Base-by-base conservation (phyloP, 2,113 vertebrate genomes). In the Ardeotis arabs region DNA sequence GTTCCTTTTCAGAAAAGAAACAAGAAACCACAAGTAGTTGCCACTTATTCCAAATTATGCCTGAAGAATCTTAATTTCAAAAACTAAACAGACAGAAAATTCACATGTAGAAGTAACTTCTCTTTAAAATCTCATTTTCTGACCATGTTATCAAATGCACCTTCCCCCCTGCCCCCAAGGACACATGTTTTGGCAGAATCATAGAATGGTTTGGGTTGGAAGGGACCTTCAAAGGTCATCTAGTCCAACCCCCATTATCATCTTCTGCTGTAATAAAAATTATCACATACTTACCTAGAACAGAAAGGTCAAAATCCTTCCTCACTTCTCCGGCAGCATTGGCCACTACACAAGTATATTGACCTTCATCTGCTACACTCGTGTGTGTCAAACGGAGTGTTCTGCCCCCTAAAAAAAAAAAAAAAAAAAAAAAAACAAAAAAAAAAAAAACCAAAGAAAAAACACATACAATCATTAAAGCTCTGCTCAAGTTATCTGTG, bases 261-360 rank as follows among this genome's bases (percentile, higher is more conserved):
- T 79, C 45, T 13, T 12, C 62, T 82, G 35, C 19, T 50, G 10
- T 27, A n/a, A n/a, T 10, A n/a, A 45, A 91, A 60, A 44, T 18
- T 9, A 75, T 35, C 49, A 62, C 1, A 6, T 44, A 96, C 94
- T 97, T 98, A 99, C 99, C 99, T 44, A 99, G 96, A 66, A 99
- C 96, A 55, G 98, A 98, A 37, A 99, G 98, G 44, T 98, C 90
- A 96, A 99, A 99, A 87, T 96, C 95, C 96, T 99, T 99, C 84
- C 98, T 98, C 56, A 97, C 98, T 94, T 99, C 98, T 67, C 99
- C 99, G 37, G 98, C 99, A 52, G 98, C 95, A 19, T 99, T 99
- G 39, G 98, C 99, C 44, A 99, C 99, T 4, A 99, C 84, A 45
- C 99, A 99, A 2, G 98, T 98, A 47, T 99, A 99, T 49, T 66